phyloP scores from a whole-genome alignment of 2,888 invertebrate genomes.

The Apamea sordens region DNA sequence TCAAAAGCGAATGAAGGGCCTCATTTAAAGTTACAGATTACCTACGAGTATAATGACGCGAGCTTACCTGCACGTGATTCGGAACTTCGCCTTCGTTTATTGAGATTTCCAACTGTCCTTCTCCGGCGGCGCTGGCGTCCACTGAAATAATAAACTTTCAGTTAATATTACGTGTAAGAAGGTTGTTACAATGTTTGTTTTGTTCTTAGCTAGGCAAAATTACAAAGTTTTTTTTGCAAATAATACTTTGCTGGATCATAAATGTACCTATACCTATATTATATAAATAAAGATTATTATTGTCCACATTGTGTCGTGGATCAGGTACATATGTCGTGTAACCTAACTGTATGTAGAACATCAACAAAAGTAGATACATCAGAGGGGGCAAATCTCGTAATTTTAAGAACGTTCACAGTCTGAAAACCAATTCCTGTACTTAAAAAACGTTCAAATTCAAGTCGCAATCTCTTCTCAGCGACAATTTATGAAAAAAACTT shows the following conservation, averaged over 20 bases:
- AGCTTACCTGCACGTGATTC: constrained; percentile 96
- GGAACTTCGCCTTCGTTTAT: constrained; percentile 99
- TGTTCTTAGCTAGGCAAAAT: neutral
- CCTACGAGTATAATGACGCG: constrained; percentile 34
- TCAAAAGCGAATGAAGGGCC: constrained; percentile 29
- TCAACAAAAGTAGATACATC: neutral
- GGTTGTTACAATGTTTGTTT: neutral
- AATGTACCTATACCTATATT: neutral
- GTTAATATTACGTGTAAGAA: neutral
- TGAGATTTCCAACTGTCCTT: constrained; percentile 99
- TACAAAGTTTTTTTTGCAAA: neutral
- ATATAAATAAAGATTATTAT: neutral
- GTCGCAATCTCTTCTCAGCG: too few species aligned
- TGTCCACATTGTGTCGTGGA: neutral
- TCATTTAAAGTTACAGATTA: constrained; percentile 54
- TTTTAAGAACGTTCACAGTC: too few species aligned
- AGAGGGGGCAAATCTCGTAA: neutral
- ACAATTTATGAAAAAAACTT: too few species aligned
- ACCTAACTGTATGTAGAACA: neutral
- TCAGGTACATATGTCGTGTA: neutral
- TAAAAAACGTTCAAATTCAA: too few species aligned
- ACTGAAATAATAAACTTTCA: constrained; percentile 90
- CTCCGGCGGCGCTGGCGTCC: constrained; percentile 99
- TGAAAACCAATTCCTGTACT: too few species aligned
- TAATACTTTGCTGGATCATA: neutral